phyloP scores from a whole-genome alignment of 1,140 invertebrate genomes.

The Druon quercuslanigerum region DNA sequence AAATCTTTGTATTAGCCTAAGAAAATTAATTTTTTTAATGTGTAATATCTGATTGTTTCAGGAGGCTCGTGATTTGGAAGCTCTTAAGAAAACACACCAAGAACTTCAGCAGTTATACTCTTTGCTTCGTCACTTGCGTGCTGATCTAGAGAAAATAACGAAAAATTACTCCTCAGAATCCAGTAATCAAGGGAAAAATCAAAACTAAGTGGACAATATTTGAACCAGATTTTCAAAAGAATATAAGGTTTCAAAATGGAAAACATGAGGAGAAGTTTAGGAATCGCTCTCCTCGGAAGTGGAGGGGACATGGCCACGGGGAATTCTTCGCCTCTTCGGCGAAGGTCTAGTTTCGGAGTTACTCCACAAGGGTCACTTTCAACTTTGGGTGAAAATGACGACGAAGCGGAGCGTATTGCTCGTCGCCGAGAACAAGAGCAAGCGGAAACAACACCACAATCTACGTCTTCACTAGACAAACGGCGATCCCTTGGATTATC shows the following conservation, averaged over 20 bases:
- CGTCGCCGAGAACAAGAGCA: constrained; percentile 50
- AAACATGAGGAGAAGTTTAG: constrained; percentile 41
- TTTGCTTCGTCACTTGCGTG: constrained; percentile 50
- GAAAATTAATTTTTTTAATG: too few species aligned
- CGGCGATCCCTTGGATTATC: constrained; percentile 62
- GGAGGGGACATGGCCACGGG: constrained; percentile 2
- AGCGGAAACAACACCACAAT: constrained; percentile 7
- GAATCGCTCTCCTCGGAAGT: constrained; percentile 35
- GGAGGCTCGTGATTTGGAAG: constrained; percentile 42
- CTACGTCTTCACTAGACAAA: constrained; percentile 16
- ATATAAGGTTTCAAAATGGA: constrained; percentile 11
- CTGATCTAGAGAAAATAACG: constrained; percentile 59
- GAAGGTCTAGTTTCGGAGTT: constrained; percentile 50
- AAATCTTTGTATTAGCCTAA: too few species aligned
- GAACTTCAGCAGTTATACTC: constrained; percentile 54
- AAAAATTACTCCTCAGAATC: constrained; percentile 50
- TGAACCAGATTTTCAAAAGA: not conserved
- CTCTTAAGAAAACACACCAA: constrained; percentile 45
- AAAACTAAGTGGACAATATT: not conserved
- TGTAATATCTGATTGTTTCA: too few species aligned
- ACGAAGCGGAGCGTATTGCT: constrained; percentile 65
- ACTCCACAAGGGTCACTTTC: constrained; percentile 23
- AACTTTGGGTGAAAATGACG: constrained; percentile 64
- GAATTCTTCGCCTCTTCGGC: constrained; percentile 49
- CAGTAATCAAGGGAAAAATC: constrained; percentile 38